Conservation (phyloP, 2,797 vertebrate species). For the Argya squamiceps region DNA sequence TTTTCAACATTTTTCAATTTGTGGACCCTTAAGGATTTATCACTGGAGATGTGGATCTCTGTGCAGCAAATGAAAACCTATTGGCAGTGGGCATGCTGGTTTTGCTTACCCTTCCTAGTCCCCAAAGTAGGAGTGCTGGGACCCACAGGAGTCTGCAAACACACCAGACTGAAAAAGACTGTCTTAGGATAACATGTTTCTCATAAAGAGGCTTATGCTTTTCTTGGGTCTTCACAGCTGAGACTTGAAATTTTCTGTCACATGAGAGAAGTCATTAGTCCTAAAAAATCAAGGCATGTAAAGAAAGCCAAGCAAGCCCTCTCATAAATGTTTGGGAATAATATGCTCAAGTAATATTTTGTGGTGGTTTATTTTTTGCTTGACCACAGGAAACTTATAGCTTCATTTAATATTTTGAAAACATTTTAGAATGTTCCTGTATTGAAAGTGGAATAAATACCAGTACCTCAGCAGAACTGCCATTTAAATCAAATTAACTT, state of each 20-base stretch:
- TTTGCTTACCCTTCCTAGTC: conserved; percentile 11
- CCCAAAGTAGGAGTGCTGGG: background rate
- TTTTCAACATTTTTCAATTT: conserved; percentile 62
- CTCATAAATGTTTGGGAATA: conserved; percentile 34
- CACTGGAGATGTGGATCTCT: background rate
- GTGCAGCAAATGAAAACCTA: conserved; percentile 25
- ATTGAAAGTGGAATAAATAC: conserved; percentile 65
- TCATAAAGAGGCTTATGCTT: background rate
- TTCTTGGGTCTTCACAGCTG: background rate
- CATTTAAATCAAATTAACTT: conserved; percentile 78
- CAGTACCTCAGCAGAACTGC: conserved; percentile 61
- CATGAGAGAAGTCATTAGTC: background rate
- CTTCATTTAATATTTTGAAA: conserved; percentile 70
- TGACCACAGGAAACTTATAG: conserved; percentile 59
- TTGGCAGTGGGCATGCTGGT: conserved; percentile 18
- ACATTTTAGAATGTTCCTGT: conserved; percentile 46
- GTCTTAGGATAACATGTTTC: background rate
- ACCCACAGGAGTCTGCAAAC: background rate
- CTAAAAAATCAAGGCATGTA: conserved; percentile 39
- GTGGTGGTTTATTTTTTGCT: background rate
- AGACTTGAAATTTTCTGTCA: conserved; percentile 12
- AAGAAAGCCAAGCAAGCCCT: conserved; percentile 44
- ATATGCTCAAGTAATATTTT: conserved; percentile 38
- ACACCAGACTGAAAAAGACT: background rate
- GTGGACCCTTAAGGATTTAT: conserved; percentile 48